A percentile compares a stretch with the other conserved stretches of the same genome.
These are phyloP conservation scores for Sciaenops ocellatus DNA, from an alignment of 2,797 vertebrate species.

Conservation along the genomic window DNA sequence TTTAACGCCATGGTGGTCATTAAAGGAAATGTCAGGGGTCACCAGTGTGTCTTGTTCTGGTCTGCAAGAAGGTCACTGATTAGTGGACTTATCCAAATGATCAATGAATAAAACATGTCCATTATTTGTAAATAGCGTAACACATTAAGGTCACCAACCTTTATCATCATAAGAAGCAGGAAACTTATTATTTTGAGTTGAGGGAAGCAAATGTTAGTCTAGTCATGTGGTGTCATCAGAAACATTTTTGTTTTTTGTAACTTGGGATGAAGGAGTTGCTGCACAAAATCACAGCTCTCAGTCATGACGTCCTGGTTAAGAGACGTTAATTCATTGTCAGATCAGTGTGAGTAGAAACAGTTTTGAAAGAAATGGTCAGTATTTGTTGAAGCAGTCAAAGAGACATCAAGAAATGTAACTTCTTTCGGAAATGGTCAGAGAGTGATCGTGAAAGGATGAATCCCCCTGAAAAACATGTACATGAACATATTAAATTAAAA, in stretches of 20 bases:
- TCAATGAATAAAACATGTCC: not conserved
- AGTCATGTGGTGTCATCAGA: too few species aligned
- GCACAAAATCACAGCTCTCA: not conserved
- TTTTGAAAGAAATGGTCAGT: not conserved
- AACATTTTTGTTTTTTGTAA: not conserved
- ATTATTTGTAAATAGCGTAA: not conserved
- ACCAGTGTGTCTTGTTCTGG: not conserved
- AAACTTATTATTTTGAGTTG: not conserved
- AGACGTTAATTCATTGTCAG: not conserved
- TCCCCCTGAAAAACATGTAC: not conserved
- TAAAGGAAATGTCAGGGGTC: constrained; percentile 49
- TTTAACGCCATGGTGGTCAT: constrained; percentile 15
- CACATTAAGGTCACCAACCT: not conserved
- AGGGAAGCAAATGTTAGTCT: not conserved
- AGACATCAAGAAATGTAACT: not conserved
- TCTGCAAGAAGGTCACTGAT: constrained; percentile 38
- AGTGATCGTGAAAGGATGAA: not conserved
- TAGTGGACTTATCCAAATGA: constrained; percentile 8
- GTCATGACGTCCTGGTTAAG: not conserved
- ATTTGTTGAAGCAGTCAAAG: not conserved
- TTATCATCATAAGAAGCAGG: not conserved
- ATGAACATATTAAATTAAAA: not conserved
- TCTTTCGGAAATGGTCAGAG: too few species aligned
- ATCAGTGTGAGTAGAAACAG: not conserved
- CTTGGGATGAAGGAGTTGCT: not conserved